Conservation (phyloP, 1,140 invertebrate genomes). For the Aphis craccivora region DNA sequence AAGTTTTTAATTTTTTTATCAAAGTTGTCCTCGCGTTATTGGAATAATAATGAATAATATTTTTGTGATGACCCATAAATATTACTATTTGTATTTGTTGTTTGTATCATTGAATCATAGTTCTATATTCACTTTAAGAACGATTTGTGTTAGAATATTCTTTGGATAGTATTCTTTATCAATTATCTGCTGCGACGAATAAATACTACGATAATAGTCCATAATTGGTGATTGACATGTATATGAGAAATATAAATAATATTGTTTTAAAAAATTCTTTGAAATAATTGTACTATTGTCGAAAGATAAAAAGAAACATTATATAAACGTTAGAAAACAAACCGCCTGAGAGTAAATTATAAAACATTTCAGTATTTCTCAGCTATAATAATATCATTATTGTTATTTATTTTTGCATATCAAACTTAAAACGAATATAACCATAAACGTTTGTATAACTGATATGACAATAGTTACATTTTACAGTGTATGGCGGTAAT, state of each 20-base stretch:
- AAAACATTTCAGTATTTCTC: neutral
- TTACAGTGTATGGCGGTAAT: neutral
- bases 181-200: neutral
- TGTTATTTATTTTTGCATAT: too few species aligned
- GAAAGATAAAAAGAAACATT: neutral
- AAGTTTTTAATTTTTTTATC: too few species aligned
- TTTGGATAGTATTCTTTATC: neutral
- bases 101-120: neutral
- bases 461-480: neutral
- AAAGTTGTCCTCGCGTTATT: neutral
- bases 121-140: neutral
- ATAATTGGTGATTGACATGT: neutral
- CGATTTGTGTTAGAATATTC: neutral
- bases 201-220: neutral
- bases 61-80: neutral
- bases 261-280: neutral
- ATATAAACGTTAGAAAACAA: neutral
- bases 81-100: neutral
- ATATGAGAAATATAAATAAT: neutral
- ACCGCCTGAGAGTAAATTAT: neutral
- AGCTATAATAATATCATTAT: neutral
- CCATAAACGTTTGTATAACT: neutral
- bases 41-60: neutral
- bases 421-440: neutral
- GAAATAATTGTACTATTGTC: neutral